Evolutionary conservation across 2,113 vertebrate genomes (phyloP), one percentile per base, ranked within the genome.

Genomic region (Acanthisitta chloris): DNA sequence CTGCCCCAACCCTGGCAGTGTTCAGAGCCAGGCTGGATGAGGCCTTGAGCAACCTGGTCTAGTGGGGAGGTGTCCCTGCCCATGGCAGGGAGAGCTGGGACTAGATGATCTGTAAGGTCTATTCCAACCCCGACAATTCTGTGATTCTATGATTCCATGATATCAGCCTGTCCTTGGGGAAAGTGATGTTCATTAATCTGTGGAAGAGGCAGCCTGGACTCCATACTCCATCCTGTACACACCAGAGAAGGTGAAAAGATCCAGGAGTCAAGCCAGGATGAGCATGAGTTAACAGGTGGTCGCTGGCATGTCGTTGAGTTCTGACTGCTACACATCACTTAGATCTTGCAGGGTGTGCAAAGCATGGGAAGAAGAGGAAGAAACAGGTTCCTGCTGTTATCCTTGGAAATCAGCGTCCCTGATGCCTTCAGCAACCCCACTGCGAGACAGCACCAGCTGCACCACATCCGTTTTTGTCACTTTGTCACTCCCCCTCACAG

Each of bases 401-500:
- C 81, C 71, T 73, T 77, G 87, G 74, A 91, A 82, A 89, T 58
- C 76, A 19, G 59, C 70, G 54, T 95, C 84, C 85, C 49, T 62
- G 59, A 54, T 86, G 85, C 92, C 79, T 96, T 76, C 85, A 85
- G 71, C 72, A 43, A 82, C 67, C 76, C 88, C 90, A 69, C 64
- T 92, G 76, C 0, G 17, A 96, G 84, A 92, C 81, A 76, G 76
- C 94, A 95, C 84, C 89, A 87, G 91, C 91, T 95, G 91, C 79
- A 91, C 62, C 78, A 94, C 58, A 91, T 91, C 90, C 81, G 9
- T 34, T 89, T 89, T 78, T 91, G 86, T 94, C 94, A 31, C 89
- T 83, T 46, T 77, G 74, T 95, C 92, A 94, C 93, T 94, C 83
- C 91, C 73, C 86, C 89, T 84, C 95, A 90, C 78, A 83, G 74